Percentiles rank a stretch among this genome's conserved stretches.
Conservation (phyloP, 2,113 vertebrate genomes). For the Phrynocephalus versicolor region DNA sequence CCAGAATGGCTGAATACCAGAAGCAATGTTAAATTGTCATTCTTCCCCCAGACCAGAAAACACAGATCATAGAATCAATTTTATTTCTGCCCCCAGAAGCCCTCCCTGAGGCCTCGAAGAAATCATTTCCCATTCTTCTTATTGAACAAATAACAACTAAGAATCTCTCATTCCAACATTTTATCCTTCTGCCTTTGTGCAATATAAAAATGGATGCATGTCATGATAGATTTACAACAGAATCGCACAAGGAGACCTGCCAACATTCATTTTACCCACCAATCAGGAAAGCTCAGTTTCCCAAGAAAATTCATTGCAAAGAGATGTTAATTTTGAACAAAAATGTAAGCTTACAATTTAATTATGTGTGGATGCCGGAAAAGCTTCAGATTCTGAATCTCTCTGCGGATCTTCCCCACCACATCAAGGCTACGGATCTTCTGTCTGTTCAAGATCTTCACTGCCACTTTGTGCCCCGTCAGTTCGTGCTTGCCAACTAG, state of each 20-base stretch:
- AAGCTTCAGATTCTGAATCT: slow-evolving; percentile 99
- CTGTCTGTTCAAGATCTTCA: slow-evolving; percentile 98
- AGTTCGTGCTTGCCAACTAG: slow-evolving; percentile 96
- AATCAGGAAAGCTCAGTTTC: neutral
- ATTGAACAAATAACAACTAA: neutral
- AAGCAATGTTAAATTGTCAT: neutral
- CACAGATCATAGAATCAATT: neutral
- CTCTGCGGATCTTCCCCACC: slow-evolving; percentile 96
- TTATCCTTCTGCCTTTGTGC: neutral
- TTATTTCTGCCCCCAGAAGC: neutral
- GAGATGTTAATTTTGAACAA: slow-evolving; percentile 8
- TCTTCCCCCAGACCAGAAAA: neutral
- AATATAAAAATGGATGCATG: neutral
- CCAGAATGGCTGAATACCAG: too few species aligned
- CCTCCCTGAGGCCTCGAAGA: neutral
- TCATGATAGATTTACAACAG: neutral
- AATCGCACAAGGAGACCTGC: slow-evolving; percentile 2
- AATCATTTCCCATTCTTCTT: neutral
- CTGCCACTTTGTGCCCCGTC: slow-evolving; percentile 97
- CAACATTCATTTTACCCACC: neutral
- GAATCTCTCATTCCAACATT: neutral
- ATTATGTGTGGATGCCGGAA: slow-evolving; percentile 99
- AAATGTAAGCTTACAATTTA: slow-evolving; percentile 89
- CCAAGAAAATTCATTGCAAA: neutral
- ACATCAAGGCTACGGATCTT: slow-evolving; percentile 98